Base-by-base conservation (phyloP, 2,888 invertebrate genomes). In the Malacosoma neustria region DNA sequence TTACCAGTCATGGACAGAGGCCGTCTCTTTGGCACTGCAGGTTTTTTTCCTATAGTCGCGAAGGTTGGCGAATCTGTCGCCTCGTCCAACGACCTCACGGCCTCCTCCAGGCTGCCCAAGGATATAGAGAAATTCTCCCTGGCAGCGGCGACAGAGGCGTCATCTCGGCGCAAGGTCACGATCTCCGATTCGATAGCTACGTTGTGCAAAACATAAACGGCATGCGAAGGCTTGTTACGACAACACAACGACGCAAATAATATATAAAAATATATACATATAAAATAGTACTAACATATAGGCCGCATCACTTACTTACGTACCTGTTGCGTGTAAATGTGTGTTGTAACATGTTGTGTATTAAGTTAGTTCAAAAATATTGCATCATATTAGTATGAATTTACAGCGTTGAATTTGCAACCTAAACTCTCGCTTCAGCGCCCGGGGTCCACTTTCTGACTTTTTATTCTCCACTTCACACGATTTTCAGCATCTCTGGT, bases 1-100 rank as follows among this genome's bases (percentile, higher is more conserved):
- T 75, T 65, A 90, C 89, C 89, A 66, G 88, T 79, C 88, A 89
- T 89, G 37, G 89, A 89, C 22, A 89, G 64, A 5, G 90, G 89
- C 41, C 89, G 68, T 40, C 88, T 72, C 50, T 89, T 87, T 0
- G 86, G 86, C 45, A 86, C 82, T 3, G 84, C 82, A 0, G 87
- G 82, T 42, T 85, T 85, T 61, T 82, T 87, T 40, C 77, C 79
- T 31, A 87, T 67, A 1, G 87, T 86, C 0, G 87, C 87, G 48
- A 76, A 86, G 0, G 79, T 46, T 0, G 81, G 82, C 0, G 71
- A 51, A 30, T 85, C 81, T 33, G 62, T 61, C 1, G 79, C 72
- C 41, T 80, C 87, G 42, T 86, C 87, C 34, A 85, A 52, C 7
- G 72, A 77, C 29, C 81, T 50, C 13, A 86, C 80, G 0, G 85